Evolutionary conservation across 2,888 invertebrate species (phyloP).

Genomic region (Antheraea assamensis): DNA sequence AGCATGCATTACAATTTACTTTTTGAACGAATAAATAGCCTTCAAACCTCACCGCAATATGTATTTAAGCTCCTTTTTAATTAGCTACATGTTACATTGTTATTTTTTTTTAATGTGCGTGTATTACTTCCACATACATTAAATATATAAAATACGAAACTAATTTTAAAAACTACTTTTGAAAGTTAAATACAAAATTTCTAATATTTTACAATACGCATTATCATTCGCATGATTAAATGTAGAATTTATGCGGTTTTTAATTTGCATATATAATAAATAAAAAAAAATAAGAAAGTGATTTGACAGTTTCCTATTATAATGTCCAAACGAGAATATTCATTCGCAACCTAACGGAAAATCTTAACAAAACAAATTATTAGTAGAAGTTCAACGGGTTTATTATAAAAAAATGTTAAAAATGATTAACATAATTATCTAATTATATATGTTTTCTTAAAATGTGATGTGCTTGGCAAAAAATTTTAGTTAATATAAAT

Average conservation of each 20-base stretch:
- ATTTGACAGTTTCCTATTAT: not conserved
- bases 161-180: not conserved
- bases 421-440: not conserved
- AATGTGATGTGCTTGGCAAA: not conserved
- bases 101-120: too few species aligned
- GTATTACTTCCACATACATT: too few species aligned
- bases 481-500: not conserved
- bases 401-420: not conserved
- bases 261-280: conserved; percentile 2
- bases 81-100: not conserved
- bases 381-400: not conserved
- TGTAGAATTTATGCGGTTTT: not conserved
- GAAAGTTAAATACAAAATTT: not conserved
- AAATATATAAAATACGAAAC: not conserved
- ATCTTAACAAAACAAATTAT: not conserved
- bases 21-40: not conserved
- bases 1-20: not conserved
- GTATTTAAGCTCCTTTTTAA: too few species aligned
- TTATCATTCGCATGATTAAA: not conserved
- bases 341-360: not conserved
- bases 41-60: too few species aligned
- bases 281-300: conserved; percentile 19
- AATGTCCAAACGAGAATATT: conserved; percentile 5
- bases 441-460: not conserved
- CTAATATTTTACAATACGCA: not conserved